Conservation (phyloP, 2,888 invertebrate genomes). For the Habroteleia sp. region DNA sequence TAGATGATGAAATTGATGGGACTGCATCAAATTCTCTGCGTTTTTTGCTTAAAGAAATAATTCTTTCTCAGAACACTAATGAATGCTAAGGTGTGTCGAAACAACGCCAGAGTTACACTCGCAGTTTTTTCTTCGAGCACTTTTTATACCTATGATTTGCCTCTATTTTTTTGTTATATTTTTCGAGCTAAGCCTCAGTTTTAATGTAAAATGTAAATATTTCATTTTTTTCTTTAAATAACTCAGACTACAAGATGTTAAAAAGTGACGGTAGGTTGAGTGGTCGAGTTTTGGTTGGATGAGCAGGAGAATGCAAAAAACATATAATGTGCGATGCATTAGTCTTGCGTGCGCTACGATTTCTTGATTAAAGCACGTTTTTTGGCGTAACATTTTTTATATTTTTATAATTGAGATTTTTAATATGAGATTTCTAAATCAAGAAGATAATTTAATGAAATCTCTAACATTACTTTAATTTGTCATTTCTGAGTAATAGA, state of each 20-base stretch:
- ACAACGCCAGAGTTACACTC: not conserved
- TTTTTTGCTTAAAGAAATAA: constrained; percentile 61
- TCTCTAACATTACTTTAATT: too few species aligned
- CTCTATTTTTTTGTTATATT: constrained; percentile 5
- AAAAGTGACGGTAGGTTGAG: constrained; percentile 18
- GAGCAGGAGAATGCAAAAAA: constrained; percentile 34
- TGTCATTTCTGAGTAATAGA: too few species aligned
- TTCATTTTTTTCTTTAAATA: constrained; percentile 39
- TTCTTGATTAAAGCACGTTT: constrained; percentile 24
- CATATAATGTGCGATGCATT: constrained; percentile 35
- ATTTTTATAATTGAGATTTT: not conserved
- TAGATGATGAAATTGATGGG: constrained; percentile 30
- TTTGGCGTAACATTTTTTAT: constrained; percentile 12
- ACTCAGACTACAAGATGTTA: constrained; percentile 22
- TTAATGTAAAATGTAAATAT: constrained; percentile 46
- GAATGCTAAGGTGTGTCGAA: constrained; percentile 46
- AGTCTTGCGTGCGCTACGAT: constrained; percentile 18
- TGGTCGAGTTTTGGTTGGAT: constrained; percentile 39
- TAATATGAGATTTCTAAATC: too few species aligned
- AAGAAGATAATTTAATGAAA: too few species aligned
- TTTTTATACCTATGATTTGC: not conserved
- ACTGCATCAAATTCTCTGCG: constrained; percentile 38
- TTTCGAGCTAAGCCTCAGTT: constrained; percentile 24
- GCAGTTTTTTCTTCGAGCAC: constrained; percentile 2
- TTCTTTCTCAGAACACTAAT: constrained; percentile 59